Base-by-base conservation (phyloP, 2,797 vertebrate genomes). In the Champsocephalus gunnari region DNA sequence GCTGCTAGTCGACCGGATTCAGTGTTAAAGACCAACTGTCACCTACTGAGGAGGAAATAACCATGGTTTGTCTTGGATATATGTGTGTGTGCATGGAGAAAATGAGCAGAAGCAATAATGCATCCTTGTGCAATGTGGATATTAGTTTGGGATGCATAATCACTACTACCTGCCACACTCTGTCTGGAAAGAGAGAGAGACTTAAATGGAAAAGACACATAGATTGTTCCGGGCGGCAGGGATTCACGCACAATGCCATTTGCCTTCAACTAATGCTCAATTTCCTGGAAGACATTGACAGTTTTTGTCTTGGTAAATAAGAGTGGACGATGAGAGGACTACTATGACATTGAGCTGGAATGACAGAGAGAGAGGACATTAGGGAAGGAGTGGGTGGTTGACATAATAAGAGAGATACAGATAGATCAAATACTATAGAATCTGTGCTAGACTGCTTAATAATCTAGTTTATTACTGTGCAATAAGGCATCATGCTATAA, bases 11-110 rank as follows among this genome's bases (percentile, higher is more conserved):
- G 9, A 67, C 55, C 12, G 4, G 21, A 69, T 76, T 59, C 44
- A 60, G 28, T 53, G 59, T 77, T 66, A 41, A 62, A 77, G 57
- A 61, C 47, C 45, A 51, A 75, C 66, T 74, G 73, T 67, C 56
- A 68, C 8, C 1, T 50, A 64, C 49, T 56, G 34, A 66, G 61
- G 28, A 77, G 68, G 44, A 76, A 71, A 79, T 73, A 66, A 58
- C 19, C 32, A 51, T 55, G 12, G 9, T 12, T 67, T 73, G 44
- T 43, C 73, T 45, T 59, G 63, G 48, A 57, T 41, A 24, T 61
- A 45, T 63, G 19, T n/a, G 17, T 49, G 66, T 53, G 66, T n/a
- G 62, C 5, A n/a, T 19, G 21, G 12, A 66, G 7, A 12, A 73
- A 70, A 73, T 58, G 14, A 53, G n/a, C 41, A 47, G 48, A 73